These are phyloP conservation scores for Nothocercus nigrocapillus DNA, from an alignment of 2,113 vertebrate species.

Conservation along the genomic window DNA sequence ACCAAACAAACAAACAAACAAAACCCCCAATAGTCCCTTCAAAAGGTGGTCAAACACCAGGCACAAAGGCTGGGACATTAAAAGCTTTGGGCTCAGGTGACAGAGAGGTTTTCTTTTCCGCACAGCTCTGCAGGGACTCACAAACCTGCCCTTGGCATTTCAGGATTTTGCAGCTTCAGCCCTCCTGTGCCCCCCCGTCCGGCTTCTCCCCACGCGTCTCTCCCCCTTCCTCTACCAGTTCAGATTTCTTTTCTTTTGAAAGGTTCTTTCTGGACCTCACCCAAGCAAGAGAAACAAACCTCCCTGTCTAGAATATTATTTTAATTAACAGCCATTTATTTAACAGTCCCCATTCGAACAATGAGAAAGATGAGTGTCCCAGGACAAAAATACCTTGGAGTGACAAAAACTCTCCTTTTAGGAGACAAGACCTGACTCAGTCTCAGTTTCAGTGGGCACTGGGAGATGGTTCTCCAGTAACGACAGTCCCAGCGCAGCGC, in stretches of 20 bases:
- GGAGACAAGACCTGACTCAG: background rate
- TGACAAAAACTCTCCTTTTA: conserved; percentile 2
- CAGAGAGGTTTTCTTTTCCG: background rate
- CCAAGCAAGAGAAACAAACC: background rate
- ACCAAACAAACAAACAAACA: background rate
- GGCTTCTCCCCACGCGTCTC: background rate
- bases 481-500: background rate
- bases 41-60: background rate
- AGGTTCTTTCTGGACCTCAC: background rate
- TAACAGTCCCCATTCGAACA: conserved; percentile 4
- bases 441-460: background rate
- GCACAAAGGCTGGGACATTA: background rate
- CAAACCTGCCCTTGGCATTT: background rate
- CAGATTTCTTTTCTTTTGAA: background rate
- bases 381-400: background rate
- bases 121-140: background rate
- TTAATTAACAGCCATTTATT: conserved; percentile 26
- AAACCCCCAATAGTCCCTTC: background rate
- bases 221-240: background rate
- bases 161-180: background rate
- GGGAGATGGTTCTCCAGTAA: background rate
- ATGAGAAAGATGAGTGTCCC: background rate
- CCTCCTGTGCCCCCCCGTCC: background rate
- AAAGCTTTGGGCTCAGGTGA: background rate
- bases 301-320: conserved; percentile 26